Evolutionary conservation across 2,797 vertebrate genomes (phyloP).

Genomic region (Kryptopterus vitreolus): DNA sequence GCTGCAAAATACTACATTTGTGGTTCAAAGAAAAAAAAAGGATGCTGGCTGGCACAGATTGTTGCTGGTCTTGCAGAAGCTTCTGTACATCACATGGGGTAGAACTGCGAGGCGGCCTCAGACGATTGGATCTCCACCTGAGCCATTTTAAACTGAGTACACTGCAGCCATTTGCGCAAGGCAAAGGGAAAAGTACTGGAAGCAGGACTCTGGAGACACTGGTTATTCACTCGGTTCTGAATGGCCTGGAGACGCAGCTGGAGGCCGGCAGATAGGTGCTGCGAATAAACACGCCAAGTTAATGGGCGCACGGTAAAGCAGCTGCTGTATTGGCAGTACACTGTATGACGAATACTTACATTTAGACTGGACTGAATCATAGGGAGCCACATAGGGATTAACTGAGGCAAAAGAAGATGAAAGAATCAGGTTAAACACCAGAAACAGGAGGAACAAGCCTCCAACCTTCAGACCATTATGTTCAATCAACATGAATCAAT

Average conservation of each 20-base stretch:
- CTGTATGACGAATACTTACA: slow-evolving; percentile 69
- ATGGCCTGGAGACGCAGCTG: slow-evolving; percentile 97
- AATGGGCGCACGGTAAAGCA: not conserved
- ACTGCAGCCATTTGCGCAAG: slow-evolving; percentile 96
- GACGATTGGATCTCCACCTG: slow-evolving; percentile 99
- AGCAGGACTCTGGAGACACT: slow-evolving; percentile 85
- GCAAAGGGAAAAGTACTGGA: slow-evolving; percentile 80
- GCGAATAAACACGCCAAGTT: slow-evolving; percentile 31
- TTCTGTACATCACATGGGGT: slow-evolving; percentile 85
- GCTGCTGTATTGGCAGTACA: slow-evolving; percentile 2
- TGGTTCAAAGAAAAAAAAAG: slow-evolving; percentile 27
- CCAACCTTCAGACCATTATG: not conserved
- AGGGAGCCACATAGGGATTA: slow-evolving; percentile 99
- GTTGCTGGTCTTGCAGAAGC: slow-evolving; percentile 20
- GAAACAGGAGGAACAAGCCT: not conserved
- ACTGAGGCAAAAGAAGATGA: slow-evolving; percentile 66
- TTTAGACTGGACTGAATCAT: slow-evolving; percentile 99
- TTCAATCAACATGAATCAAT: slow-evolving; percentile 5
- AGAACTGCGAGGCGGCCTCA: slow-evolving; percentile 97
- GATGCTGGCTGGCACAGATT: slow-evolving; percentile 51
- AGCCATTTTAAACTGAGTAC: slow-evolving; percentile 99
- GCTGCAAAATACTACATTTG: slow-evolving; percentile 35
- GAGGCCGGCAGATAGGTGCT: slow-evolving; percentile 96
- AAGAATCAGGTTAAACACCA: not conserved
- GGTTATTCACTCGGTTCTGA: slow-evolving; percentile 95